Evolutionary conservation across 1,140 invertebrate species (phyloP).

Genomic region (Aphelinus atriplicis): DNA sequence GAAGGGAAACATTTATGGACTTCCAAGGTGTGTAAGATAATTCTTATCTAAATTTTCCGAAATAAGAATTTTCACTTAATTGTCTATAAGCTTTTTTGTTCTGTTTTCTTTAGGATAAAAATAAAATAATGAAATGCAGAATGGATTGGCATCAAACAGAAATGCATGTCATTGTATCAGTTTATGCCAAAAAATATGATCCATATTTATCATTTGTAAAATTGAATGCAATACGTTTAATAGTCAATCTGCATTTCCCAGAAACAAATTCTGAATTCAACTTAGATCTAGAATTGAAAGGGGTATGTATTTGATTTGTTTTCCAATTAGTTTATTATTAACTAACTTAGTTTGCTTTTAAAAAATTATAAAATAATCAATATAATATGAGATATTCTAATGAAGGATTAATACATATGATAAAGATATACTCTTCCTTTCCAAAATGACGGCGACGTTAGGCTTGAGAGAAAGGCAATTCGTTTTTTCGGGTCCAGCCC

Average conservation of each 20-base stretch:
- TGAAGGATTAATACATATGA: too few species aligned
- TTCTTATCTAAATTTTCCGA: background rate
- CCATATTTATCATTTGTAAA: constrained; percentile 80
- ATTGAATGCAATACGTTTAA: constrained; percentile 85
- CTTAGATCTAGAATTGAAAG: constrained; percentile 83
- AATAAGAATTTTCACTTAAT: constrained; percentile 16
- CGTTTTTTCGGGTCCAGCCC: too few species aligned
- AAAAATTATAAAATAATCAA: too few species aligned
- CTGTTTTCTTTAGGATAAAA: constrained; percentile 59
- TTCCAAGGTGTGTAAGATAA: constrained; percentile 71
- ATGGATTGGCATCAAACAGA: constrained; percentile 95
- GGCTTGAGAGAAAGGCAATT: too few species aligned
- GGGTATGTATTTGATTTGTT: constrained; percentile 71
- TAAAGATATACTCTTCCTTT: too few species aligned
- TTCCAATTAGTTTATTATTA: constrained; percentile 4
- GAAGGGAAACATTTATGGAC: constrained; percentile 88
- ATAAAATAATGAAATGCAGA: constrained; percentile 74
- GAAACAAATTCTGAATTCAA: constrained; percentile 81
- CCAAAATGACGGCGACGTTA: too few species aligned
- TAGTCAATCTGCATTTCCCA: constrained; percentile 81
- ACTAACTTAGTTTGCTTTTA: background rate
- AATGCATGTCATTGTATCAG: constrained; percentile 81
- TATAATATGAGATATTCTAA: too few species aligned
- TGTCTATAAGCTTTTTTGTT: constrained; percentile 36
- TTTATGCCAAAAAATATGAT: constrained; percentile 92